Evolutionary conservation across 2,888 invertebrate species (phyloP).

Genomic region (Plagiodera versicolora): DNA sequence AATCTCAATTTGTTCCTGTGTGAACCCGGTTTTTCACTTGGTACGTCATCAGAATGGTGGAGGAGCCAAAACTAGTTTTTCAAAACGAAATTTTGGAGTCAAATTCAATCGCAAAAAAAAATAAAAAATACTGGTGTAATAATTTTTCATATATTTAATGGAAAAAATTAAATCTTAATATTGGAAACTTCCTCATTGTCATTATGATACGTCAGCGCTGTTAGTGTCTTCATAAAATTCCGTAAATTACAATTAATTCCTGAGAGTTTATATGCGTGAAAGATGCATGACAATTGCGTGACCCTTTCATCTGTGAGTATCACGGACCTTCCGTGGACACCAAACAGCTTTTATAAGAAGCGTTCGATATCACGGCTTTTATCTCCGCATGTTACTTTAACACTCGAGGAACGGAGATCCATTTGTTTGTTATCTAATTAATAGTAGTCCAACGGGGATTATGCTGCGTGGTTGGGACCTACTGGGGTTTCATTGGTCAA

Average conservation of each 20-base stretch:
- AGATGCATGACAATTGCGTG: constrained; percentile 1
- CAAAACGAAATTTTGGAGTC: too few relatives aligned
- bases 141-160: too few relatives aligned
- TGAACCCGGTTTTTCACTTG: too few relatives aligned
- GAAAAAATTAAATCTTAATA: too few relatives aligned
- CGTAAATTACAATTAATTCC: neutral
- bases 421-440: constrained; percentile 6
- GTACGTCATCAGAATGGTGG: too few relatives aligned
- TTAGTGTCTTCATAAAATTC: neutral
- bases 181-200: too few relatives aligned
- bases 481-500: too few relatives aligned
- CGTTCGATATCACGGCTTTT: neutral
- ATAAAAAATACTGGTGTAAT: too few relatives aligned
- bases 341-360: neutral
- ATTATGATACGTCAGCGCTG: too few relatives aligned
- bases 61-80: too few relatives aligned
- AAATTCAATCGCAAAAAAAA: too few relatives aligned
- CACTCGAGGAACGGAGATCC: neutral
- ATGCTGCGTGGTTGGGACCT: neutral
- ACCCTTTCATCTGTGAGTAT: neutral
- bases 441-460: neutral
- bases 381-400: neutral
- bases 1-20: too few relatives aligned
- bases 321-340: neutral
- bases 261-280: neutral